Conservation (phyloP, 2,113 vertebrate species). For the Macquaria australasica region DNA sequence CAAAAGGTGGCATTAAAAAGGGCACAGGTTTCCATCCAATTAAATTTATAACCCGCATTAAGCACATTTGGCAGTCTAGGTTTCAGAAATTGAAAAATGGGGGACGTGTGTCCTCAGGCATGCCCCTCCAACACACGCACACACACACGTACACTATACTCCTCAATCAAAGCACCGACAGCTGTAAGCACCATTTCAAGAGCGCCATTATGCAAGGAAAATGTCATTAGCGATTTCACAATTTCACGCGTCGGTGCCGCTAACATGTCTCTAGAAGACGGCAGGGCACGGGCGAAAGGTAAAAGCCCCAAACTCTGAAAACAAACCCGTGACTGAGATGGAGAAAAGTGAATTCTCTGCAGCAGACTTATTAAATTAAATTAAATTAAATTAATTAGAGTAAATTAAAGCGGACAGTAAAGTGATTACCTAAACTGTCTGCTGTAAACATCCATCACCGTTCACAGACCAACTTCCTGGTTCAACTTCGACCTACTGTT, state of each 20-base stretch:
- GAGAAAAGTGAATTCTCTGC: constrained; percentile 27
- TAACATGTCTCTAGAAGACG: constrained; percentile 59
- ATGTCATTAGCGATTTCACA: constrained; percentile 78
- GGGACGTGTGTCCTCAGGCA: constrained; percentile 51
- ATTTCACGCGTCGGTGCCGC: constrained; percentile 75
- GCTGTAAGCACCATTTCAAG: constrained; percentile 67
- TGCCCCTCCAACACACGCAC: constrained; percentile 36
- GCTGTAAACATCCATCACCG: no score
- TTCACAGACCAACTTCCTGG: no score
- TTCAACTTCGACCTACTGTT: no score
- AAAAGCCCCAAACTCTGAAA: constrained; percentile 46
- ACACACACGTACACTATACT: constrained; percentile 20
- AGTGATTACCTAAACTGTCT: no score
- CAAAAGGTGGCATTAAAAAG: constrained; percentile 47
- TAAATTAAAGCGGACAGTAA: no score
- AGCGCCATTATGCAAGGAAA: constrained; percentile 74
- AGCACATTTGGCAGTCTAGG: constrained; percentile 58
- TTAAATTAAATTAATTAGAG: no score
- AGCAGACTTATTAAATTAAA: no score
- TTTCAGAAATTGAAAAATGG: constrained; percentile 67
- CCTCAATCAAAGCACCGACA: constrained; percentile 66
- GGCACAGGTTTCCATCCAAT: constrained; percentile 63
- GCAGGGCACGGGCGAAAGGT: constrained; percentile 40
- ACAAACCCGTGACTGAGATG: constrained; percentile 22
- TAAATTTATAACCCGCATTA: constrained; percentile 68